Conservation (phyloP, 2,888 invertebrate genomes). For the Hydriomena furcata region DNA sequence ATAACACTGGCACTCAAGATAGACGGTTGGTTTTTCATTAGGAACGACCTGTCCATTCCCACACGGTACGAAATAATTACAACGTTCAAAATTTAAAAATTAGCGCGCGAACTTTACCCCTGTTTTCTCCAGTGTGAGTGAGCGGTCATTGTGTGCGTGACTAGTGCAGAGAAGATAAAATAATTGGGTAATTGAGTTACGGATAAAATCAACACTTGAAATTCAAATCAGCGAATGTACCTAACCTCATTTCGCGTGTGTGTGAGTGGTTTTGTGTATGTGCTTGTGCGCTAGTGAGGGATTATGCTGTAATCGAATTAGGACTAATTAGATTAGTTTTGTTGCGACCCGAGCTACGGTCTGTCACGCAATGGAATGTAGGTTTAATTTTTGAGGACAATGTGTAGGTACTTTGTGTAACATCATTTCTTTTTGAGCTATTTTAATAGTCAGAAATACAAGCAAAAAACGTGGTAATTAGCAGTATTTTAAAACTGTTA, state of each 20-base stretch:
- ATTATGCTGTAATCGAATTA: slow-evolving; percentile 76
- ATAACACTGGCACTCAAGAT: slow-evolving; percentile 63
- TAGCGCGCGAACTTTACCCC: slow-evolving; percentile 21
- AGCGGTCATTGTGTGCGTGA: slow-evolving; percentile 8
- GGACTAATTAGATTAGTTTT: slow-evolving; percentile 73
- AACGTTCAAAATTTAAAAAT: slow-evolving; percentile 13
- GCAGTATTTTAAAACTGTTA: not conserved
- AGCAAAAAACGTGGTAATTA: too few species aligned
- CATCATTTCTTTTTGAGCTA: slow-evolving; percentile 4
- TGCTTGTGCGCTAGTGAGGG: slow-evolving; percentile 45
- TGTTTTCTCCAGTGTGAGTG: slow-evolving; percentile 4
- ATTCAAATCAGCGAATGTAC: slow-evolving; percentile 16
- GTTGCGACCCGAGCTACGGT: slow-evolving; percentile 42
- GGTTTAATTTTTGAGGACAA: slow-evolving; percentile 38
- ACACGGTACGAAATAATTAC: slow-evolving; percentile 28
- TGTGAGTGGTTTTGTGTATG: slow-evolving; percentile 26
- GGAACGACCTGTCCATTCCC: slow-evolving; percentile 30
- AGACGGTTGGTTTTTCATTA: slow-evolving; percentile 62
- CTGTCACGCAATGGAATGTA: slow-evolving; percentile 52
- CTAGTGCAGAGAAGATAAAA: slow-evolving; percentile 15
- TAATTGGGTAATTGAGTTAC: slow-evolving; percentile 9
- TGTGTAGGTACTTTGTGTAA: slow-evolving; percentile 20
- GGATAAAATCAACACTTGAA: slow-evolving; percentile 13
- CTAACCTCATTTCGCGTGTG: slow-evolving; percentile 27
- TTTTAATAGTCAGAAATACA: not conserved